Conservation (phyloP, 2,888 invertebrate genomes). For the Cotesia congregata region DNA sequence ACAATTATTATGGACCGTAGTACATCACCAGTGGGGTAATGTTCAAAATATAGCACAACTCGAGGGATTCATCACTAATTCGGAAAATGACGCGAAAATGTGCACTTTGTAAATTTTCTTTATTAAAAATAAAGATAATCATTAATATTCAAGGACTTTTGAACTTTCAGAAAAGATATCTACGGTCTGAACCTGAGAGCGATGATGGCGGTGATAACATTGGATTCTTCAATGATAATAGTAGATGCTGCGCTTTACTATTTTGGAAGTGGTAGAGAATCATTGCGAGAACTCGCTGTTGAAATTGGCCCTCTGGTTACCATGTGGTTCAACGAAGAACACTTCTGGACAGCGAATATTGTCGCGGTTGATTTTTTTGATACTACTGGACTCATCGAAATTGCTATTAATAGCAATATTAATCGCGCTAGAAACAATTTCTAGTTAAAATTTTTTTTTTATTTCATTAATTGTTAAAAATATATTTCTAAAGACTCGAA, state of each 20-base stretch:
- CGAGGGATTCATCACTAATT: not conserved
- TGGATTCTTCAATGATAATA: no score
- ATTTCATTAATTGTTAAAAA: no score
- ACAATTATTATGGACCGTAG: not conserved
- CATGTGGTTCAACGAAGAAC: not conserved
- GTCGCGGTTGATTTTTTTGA: no score
- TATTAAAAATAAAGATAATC: not conserved
- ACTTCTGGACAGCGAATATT: slow-evolving; percentile 65
- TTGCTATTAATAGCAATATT: no score
- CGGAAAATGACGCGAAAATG: not conserved
- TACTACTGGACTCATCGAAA: no score
- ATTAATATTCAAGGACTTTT: not conserved
- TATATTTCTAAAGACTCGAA: no score
- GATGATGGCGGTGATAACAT: not conserved
- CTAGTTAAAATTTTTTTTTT: no score
- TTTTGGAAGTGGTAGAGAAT: no score
- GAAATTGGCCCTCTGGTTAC: not conserved
- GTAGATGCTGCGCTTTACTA: no score
- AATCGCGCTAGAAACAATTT: no score
- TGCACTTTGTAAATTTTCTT: not conserved
- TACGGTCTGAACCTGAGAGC: not conserved
- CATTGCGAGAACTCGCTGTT: not conserved
- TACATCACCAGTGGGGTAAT: not conserved
- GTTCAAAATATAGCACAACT: not conserved
- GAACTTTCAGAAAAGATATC: no score